Evolutionary conservation across 2,113 vertebrate species (phyloP).

Genomic region (Aspiorhynchus laticeps): DNA sequence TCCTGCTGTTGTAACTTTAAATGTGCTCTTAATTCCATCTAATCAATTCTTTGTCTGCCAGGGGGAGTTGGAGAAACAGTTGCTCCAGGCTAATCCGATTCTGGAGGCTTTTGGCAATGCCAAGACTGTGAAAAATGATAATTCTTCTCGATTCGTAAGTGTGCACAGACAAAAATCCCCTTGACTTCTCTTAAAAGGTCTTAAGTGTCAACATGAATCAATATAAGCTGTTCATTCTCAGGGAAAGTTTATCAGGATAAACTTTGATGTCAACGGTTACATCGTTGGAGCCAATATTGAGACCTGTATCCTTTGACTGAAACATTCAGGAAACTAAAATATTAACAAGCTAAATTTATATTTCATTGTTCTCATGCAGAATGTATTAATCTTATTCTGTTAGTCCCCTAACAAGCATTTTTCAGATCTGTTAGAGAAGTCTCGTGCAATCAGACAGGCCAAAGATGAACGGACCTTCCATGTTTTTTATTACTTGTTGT

Average conservation of each 20-base stretch:
- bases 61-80: constrained; percentile 98
- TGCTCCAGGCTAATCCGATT: constrained; percentile 97
- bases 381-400: neutral
- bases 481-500: constrained; percentile 88
- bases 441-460: constrained; percentile 87
- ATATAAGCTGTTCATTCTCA: constrained; percentile 57
- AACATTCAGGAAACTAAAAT: neutral
- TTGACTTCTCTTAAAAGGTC: neutral
- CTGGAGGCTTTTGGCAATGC: constrained; percentile 98
- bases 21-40: neutral
- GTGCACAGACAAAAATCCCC: neutral
- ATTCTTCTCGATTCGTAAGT: constrained; percentile 97
- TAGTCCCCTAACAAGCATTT: constrained; percentile 67
- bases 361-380: neutral
- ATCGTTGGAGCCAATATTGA: constrained; percentile 98
- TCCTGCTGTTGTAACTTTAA: neutral
- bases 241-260: constrained; percentile 99
- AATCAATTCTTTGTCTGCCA: constrained; percentile 58
- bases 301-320: constrained; percentile 90
- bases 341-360: neutral
- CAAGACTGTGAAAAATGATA: constrained; percentile 99
- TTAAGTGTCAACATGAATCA: neutral
- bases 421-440: constrained; percentile 88
- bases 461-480: constrained; percentile 89
- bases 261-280: constrained; percentile 98